phyloP scores from a whole-genome alignment of 2,797 vertebrate genomes.

The Meda fulgida region DNA sequence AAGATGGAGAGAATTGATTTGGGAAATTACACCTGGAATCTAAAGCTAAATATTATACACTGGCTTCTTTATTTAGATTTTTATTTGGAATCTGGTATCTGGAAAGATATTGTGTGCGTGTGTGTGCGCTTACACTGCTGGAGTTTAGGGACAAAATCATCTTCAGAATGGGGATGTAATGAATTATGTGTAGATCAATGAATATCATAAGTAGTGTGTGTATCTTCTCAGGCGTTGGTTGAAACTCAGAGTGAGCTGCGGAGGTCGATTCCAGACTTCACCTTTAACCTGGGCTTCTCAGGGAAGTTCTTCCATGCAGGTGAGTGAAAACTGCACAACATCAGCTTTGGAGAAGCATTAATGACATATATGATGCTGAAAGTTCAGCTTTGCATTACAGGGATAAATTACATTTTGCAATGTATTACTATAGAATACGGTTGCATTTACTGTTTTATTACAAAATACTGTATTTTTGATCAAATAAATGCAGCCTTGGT shows the following conservation, averaged over 20 bases:
- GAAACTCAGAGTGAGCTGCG: conserved; percentile 92
- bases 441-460: too few species aligned
- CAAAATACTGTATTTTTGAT: background rate
- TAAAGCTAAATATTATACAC: background rate
- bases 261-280: conserved; percentile 93
- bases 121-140: too few species aligned
- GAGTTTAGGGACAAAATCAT: background rate
- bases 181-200: background rate
- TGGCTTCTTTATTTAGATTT: background rate
- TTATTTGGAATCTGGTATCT: too few species aligned
- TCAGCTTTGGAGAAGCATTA: background rate
- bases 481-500: background rate
- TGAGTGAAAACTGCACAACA: conserved; percentile 65
- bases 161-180: background rate
- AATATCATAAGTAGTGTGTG: conserved; percentile 49
- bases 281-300: conserved; percentile 99
- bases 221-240: conserved; percentile 84
- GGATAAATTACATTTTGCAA: background rate
- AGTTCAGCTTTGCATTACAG: background rate
- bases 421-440: background rate
- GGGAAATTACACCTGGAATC: background rate
- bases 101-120: too few species aligned
- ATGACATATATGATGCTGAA: background rate
- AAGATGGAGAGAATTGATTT: background rate
- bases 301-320: conserved; percentile 99